Evolutionary conservation across 2,797 vertebrate species (phyloP).

Genomic region (Enteromius afrohamiltoni): DNA sequence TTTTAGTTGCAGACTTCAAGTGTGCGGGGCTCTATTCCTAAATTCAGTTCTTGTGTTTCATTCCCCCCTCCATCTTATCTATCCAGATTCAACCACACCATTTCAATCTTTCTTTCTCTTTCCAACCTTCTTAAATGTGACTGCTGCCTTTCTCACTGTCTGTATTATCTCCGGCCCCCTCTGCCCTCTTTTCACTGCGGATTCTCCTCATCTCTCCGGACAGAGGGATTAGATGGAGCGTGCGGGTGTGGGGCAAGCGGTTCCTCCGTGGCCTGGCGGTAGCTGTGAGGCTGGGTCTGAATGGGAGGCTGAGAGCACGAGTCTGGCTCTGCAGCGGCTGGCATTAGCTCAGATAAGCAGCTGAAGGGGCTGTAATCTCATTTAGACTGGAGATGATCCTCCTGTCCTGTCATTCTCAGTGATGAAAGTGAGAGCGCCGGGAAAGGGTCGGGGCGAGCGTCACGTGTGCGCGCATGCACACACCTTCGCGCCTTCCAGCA

Average conservation of each 20-base stretch:
- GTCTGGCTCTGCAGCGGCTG: constrained; percentile 88
- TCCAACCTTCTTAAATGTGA: constrained; percentile 63
- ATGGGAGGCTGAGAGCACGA: constrained; percentile 57
- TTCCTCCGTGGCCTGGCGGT: constrained; percentile 93
- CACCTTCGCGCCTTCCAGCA: constrained; percentile 87
- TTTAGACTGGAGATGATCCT: constrained; percentile 99
- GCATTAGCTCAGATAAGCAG: constrained; percentile 99
- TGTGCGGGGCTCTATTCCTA: background rate
- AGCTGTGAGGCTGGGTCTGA: constrained; percentile 69
- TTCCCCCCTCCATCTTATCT: constrained; percentile 54
- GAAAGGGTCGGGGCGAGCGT: constrained; percentile 80
- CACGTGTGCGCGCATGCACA: constrained; percentile 65
- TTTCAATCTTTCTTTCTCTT: background rate
- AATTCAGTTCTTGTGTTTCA: background rate
- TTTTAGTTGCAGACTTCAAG: background rate
- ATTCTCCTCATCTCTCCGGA: constrained; percentile 45
- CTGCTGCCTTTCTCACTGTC: constrained; percentile 54
- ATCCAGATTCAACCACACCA: constrained; percentile 8
- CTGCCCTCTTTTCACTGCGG: constrained; percentile 14
- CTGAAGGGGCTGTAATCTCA: constrained; percentile 99
- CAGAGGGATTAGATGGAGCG: constrained; percentile 45
- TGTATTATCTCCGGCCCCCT: constrained; percentile 33
- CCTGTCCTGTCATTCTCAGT: constrained; percentile 90
- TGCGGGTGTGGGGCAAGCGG: constrained; percentile 85
- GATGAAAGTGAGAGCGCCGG: constrained; percentile 88